phyloP scores from a whole-genome alignment of 2,888 invertebrate species.

The Saturnia japonica region DNA sequence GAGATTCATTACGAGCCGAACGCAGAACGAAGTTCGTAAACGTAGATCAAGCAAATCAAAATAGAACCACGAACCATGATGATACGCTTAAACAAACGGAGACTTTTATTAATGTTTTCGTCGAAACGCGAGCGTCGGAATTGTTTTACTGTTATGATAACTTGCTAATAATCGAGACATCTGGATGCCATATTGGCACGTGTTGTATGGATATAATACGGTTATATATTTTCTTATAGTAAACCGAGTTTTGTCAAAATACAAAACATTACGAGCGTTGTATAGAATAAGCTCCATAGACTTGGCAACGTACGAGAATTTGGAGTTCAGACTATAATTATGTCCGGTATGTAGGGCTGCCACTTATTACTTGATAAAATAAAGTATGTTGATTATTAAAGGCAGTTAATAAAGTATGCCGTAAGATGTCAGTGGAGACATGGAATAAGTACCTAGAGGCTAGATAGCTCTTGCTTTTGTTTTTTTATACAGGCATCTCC shows the following conservation, averaged over 20 bases:
- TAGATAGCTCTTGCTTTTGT: too few species aligned
- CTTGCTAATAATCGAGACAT: conserved; percentile 38
- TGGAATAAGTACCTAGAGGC: too few species aligned
- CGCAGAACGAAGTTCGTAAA: conserved; percentile 24
- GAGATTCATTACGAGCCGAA: background rate
- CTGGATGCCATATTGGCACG: conserved; percentile 25
- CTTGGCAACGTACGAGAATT: background rate
- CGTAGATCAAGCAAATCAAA: conserved; percentile 27
- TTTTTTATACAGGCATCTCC: too few species aligned
- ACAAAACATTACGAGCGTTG: background rate
- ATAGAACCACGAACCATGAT: conserved; percentile 26
- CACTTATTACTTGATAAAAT: too few species aligned
- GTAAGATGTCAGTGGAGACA: too few species aligned
- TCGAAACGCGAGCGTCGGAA: conserved; percentile 46
- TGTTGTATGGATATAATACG: conserved; percentile 16
- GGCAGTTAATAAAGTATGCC: too few species aligned
- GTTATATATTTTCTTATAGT: conserved; percentile 1
- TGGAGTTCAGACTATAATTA: too few species aligned
- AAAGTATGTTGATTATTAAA: too few species aligned
- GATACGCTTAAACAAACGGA: conserved; percentile 47
- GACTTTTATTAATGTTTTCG: conserved; percentile 56
- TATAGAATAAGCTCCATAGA: background rate
- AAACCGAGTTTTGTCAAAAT: background rate
- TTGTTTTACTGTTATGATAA: conserved; percentile 42
- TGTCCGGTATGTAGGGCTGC: too few species aligned